Evolutionary conservation across 1,140 invertebrate genomes (phyloP).

Genomic region (Samia ricini): DNA sequence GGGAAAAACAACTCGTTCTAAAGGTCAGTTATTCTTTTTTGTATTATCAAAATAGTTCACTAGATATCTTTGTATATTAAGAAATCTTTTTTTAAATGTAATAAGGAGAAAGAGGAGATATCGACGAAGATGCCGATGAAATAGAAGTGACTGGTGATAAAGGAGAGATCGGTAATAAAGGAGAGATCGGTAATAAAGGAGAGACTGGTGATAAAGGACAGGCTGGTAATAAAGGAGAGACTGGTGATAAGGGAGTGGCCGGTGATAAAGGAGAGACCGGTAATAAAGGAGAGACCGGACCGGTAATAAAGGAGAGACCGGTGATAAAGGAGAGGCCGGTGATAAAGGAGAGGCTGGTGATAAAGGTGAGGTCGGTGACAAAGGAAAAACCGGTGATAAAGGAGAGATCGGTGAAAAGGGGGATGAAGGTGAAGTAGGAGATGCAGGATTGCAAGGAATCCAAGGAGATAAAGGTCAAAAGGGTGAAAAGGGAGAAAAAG

Average conservation of each 20-base stretch:
- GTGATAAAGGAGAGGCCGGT: no score
- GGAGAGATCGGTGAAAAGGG: slow-evolving; percentile 17
- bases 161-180: no score
- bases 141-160: no score
- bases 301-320: no score
- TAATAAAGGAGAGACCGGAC: no score
- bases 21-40: neutral
- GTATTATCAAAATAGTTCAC: neutral
- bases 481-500: slow-evolving; percentile 27
- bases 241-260: no score
- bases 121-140: no score
- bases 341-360: slow-evolving; percentile 13
- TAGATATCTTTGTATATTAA: neutral
- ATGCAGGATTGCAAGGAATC: slow-evolving; percentile 18
- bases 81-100: neutral
- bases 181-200: no score
- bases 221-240: no score
- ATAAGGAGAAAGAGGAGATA: slow-evolving; percentile 10
- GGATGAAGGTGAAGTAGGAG: slow-evolving; percentile 22
- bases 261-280: no score
- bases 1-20: neutral
- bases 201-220: no score
- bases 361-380: slow-evolving; percentile 1
- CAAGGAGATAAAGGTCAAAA: slow-evolving; percentile 15
- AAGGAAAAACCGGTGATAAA: neutral